phyloP scores from a whole-genome alignment of 2,797 vertebrate genomes.

The Sylvia borin region DNA sequence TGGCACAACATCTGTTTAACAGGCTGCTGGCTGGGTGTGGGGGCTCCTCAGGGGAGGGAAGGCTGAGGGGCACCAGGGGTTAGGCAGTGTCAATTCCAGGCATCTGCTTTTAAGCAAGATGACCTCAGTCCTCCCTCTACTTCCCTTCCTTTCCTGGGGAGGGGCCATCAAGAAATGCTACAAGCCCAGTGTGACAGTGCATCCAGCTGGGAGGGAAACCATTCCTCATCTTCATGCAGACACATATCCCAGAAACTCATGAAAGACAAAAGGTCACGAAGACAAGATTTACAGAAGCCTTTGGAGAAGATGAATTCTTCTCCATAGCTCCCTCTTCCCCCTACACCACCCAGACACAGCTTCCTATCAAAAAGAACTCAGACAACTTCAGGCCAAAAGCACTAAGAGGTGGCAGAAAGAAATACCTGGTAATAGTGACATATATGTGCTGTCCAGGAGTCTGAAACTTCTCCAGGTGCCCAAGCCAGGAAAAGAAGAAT shows the following conservation, averaged over 20 bases:
- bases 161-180: background rate
- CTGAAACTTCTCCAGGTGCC: slow-evolving; percentile 85
- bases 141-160: background rate
- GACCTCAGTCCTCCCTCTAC: background rate
- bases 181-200: background rate
- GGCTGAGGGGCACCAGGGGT: background rate
- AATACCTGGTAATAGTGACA: slow-evolving; percentile 84
- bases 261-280: background rate
- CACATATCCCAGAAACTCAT: background rate
- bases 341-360: background rate
- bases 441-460: slow-evolving; percentile 84
- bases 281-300: background rate
- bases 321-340: background rate
- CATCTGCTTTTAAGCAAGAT: background rate
- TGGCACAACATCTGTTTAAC: background rate
- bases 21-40: background rate
- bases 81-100: background rate
- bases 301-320: background rate
- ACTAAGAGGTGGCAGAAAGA: background rate
- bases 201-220: background rate
- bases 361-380: background rate
- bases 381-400: background rate
- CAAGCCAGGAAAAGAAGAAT: slow-evolving; percentile 87
- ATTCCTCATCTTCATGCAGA: background rate
- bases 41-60: background rate